Evolutionary conservation across 2,113 vertebrate species (phyloP), one percentile per base, ranked within the genome.

Genomic region (Recurvirostra avosetta): DNA sequence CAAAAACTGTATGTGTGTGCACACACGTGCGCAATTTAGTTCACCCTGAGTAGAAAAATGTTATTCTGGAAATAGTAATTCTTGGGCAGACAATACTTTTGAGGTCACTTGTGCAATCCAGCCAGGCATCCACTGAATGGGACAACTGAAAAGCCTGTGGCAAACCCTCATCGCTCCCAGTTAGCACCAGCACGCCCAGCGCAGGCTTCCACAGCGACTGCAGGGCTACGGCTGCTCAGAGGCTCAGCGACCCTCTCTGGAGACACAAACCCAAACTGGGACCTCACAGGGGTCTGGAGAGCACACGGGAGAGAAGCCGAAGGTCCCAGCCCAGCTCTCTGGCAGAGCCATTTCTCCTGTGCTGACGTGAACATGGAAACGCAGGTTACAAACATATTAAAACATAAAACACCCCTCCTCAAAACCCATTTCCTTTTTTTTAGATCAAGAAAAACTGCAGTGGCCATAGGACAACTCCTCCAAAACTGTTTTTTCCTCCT

Each of bases 211-310:
- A 21, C 50, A 34, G 55, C 15, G 9, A 2, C 34, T 36, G 6
- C 7, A 10, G 52, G 47, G 12, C 34, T 2, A 0, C 0, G 4
- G 62, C 45, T 45, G 30, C 65, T 78, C 1, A 0, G 18, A 18
- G 50, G 14, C 36, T 86, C 72, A 66, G 19, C 63, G 49, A 8
- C 22, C 68, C 38, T 55, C 41, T 85, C 70, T 63, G n/a, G 45
- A 40, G 53, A 30, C 34, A 86, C 27, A 86, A 94, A 40, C 59
- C 26, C 73, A 55, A 41, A 36, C 19, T 22, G 25, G 75, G 45
- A 49, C 13, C 36, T 75, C 32, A 16, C 0, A 0, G 2, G 8
- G 1, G 1, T 38, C 66, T 61, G 56, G 8, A 79, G 47, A 61
- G 23, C 56, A 6, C 40, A 8, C 0, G 1, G 16, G 6, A 90